Evolutionary conservation across 2,888 invertebrate genomes (phyloP).

Genomic region (Hypsopygia costalis): DNA sequence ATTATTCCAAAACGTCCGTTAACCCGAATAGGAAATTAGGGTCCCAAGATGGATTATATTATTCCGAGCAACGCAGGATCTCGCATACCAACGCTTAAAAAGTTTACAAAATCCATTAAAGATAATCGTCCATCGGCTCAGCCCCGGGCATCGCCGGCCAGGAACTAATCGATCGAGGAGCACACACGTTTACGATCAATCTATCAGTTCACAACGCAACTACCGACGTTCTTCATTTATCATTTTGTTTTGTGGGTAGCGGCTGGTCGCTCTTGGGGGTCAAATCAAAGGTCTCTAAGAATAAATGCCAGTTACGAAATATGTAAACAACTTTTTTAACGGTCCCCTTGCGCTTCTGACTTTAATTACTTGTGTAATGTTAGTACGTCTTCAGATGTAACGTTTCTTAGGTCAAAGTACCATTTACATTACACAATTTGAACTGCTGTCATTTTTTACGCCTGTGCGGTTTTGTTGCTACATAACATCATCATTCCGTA

Average conservation of each 20-base stretch:
- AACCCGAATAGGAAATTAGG: conserved; percentile 53
- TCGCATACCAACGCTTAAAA: conserved; percentile 58
- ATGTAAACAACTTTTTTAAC: conserved; percentile 54
- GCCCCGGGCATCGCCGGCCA: conserved; percentile 55
- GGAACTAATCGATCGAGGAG: conserved; percentile 75
- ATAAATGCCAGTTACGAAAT: conserved; percentile 56
- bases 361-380: conserved; percentile 16
- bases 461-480: background rate
- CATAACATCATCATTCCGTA: background rate
- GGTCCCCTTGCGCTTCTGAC: conserved; percentile 17
- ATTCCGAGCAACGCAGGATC: conserved; percentile 45
- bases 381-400: conserved; percentile 6
- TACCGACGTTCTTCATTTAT: conserved; percentile 76
- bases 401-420: conserved; percentile 6
- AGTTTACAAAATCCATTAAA: conserved; percentile 71
- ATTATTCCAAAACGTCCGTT: conserved; percentile 45
- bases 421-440: conserved; percentile 1
- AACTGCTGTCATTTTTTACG: background rate
- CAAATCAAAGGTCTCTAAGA: conserved; percentile 45
- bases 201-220: conserved; percentile 77
- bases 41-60: conserved; percentile 46
- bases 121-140: conserved; percentile 64
- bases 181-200: conserved; percentile 75
- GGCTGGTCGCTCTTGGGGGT: conserved; percentile 62
- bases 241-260: conserved; percentile 76